A percentile compares a stretch with the other conserved stretches of the same genome.
Evolutionary conservation across 2,113 vertebrate species (phyloP).

Genomic region (Trochalopteron elliotii): DNA sequence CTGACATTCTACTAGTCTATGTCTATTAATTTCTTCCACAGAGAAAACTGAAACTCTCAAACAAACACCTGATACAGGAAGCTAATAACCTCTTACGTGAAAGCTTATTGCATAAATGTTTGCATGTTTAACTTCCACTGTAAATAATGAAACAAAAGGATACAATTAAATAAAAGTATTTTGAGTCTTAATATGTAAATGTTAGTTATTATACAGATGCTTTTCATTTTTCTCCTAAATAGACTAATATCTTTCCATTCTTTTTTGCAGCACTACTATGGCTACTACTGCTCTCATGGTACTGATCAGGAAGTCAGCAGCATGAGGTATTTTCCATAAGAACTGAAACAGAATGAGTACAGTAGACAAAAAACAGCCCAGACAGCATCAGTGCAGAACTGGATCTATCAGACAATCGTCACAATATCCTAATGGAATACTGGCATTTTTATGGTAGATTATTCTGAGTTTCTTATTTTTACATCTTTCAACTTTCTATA

Average conservation of each 20-base stretch:
- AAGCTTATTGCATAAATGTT: neutral
- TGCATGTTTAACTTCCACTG: neutral
- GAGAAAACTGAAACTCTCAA: neutral
- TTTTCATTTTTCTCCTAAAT: neutral
- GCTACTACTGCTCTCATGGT: neutral
- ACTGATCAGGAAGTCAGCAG: neutral
- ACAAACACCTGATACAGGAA: neutral
- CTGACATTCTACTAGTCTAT: neutral
- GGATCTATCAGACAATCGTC: neutral
- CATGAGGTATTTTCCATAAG: neutral
- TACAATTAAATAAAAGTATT: neutral
- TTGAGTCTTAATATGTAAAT: neutral
- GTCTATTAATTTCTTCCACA: neutral
- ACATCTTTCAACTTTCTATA: neutral
- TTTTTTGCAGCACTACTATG: neutral
- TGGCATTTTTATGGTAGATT: neutral
- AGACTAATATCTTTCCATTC: neutral
- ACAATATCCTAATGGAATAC: neutral
- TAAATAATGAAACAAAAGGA: neutral
- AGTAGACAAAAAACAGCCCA: neutral
- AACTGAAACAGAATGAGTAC: neutral
- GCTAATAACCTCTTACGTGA: neutral
- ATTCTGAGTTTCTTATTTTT: neutral
- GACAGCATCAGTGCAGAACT: neutral
- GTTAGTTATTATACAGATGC: neutral